phyloP scores from a whole-genome alignment of 1,140 invertebrate species.

The Oryctes rhinoceros region DNA sequence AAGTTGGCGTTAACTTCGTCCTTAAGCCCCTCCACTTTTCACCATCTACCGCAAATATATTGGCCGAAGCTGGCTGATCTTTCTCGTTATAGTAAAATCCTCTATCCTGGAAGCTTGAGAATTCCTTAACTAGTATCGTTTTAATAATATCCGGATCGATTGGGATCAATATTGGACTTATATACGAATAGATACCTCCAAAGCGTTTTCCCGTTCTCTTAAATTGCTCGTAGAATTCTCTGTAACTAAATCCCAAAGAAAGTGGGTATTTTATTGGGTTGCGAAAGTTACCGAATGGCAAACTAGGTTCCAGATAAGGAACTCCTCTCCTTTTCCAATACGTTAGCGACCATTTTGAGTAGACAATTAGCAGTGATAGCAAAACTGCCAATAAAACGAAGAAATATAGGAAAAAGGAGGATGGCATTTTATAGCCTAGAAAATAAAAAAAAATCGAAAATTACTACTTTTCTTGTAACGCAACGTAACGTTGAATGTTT shows the following conservation, averaged over 20 bases:
- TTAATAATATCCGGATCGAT: conserved; percentile 63
- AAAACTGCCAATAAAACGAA: not conserved
- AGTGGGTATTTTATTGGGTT: not conserved
- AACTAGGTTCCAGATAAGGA: not conserved
- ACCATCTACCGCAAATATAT: conserved; percentile 62
- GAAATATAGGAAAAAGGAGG: not conserved
- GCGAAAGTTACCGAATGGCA: conserved; percentile 24
- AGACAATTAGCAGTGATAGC: not conserved
- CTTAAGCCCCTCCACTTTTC: conserved; percentile 63
- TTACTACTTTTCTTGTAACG: no score
- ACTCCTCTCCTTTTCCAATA: conserved; percentile 24
- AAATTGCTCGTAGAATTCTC: conserved; percentile 11
- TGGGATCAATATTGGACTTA: conserved; percentile 47
- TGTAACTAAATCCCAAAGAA: not conserved
- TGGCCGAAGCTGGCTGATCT: conserved; percentile 61
- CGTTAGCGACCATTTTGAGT: not conserved
- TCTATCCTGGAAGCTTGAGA: conserved; percentile 61
- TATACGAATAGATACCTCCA: conserved; percentile 43
- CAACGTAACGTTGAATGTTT: no score
- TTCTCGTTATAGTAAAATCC: conserved; percentile 60
- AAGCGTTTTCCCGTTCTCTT: conserved; percentile 43
- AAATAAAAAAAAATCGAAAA: not conserved
- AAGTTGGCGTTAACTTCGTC: conserved; percentile 62
- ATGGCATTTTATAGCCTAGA: not conserved
- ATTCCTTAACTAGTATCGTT: conserved; percentile 62